Evolutionary conservation across 1,140 invertebrate genomes (phyloP).

Genomic region (Grapholita molesta): DNA sequence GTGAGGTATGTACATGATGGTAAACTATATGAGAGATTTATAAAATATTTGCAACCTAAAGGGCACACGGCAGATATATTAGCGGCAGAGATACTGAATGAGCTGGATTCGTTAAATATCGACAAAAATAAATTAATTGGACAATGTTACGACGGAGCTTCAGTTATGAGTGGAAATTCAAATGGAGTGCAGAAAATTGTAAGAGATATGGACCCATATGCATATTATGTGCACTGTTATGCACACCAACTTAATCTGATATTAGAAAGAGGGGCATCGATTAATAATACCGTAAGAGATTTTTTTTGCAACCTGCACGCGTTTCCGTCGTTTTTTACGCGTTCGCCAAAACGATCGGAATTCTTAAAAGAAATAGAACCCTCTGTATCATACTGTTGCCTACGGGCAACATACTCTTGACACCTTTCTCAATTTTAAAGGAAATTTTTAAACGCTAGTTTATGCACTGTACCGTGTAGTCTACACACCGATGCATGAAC

Average conservation of each 20-base stretch:
- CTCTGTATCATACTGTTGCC: too few relatives aligned
- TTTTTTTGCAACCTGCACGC: conserved; percentile 36
- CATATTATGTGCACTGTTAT: conserved; percentile 55
- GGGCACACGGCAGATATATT: conserved; percentile 5
- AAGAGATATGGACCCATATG: conserved; percentile 40
- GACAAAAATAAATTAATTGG: conserved; percentile 46
- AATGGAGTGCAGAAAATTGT: conserved; percentile 42
- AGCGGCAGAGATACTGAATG: conserved; percentile 23
- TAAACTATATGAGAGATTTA: conserved; percentile 25
- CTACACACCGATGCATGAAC: background rate
- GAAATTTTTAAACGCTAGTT: background rate
- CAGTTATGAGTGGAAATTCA: conserved; percentile 38
- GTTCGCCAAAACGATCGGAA: conserved; percentile 14
- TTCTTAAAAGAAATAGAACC: conserved; percentile 24
- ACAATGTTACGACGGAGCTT: conserved; percentile 52
- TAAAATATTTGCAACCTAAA: background rate
- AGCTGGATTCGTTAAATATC: conserved; percentile 35
- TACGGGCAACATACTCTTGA: too few relatives aligned
- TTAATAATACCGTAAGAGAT: conserved; percentile 35
- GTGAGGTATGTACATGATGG: conserved; percentile 40
- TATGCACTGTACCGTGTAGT: background rate
- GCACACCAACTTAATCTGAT: conserved; percentile 54
- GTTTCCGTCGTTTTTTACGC: conserved; percentile 19
- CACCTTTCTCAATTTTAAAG: background rate
- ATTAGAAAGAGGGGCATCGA: conserved; percentile 37